phyloP scores from a whole-genome alignment of 1,140 invertebrate species.

The Rhagoletis zephyria region DNA sequence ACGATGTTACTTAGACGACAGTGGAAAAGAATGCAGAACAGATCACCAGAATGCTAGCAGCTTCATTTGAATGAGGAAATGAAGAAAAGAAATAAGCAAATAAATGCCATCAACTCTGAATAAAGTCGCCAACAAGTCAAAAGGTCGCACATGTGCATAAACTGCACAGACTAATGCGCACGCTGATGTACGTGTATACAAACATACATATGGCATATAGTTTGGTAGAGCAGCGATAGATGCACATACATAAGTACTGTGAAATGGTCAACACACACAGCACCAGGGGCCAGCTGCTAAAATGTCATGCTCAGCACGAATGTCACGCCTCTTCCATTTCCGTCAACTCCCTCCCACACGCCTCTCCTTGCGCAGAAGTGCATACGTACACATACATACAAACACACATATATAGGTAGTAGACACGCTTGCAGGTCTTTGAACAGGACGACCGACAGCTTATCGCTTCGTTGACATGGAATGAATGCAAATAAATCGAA shows the following conservation, averaged over 20 bases:
- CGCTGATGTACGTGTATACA: not conserved
- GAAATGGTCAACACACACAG: not conserved
- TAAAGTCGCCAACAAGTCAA: not conserved
- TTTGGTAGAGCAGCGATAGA: not conserved
- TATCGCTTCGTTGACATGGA: conserved; percentile 49
- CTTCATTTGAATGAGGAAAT: not conserved
- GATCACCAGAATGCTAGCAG: not conserved
- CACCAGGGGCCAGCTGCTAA: not conserved
- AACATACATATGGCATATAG: not conserved
- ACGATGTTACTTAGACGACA: not conserved
- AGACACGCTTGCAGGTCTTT: not conserved
- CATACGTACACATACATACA: not conserved
- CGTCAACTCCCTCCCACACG: not conserved
- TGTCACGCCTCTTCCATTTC: not conserved
- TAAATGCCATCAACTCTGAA: not conserved
- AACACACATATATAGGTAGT: not conserved
- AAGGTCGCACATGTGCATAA: not conserved
- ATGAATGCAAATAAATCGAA: conserved; percentile 70
- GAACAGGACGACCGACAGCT: conserved; percentile 40
- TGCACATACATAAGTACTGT: not conserved
- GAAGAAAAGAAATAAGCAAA: not conserved
- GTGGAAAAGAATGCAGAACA: not conserved
- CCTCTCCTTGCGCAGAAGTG: not conserved
- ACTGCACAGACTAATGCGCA: not conserved
- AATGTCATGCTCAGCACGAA: not conserved